phyloP scores from a whole-genome alignment of 1,140 invertebrate genomes.

The Gonatopus flavifemur region DNA sequence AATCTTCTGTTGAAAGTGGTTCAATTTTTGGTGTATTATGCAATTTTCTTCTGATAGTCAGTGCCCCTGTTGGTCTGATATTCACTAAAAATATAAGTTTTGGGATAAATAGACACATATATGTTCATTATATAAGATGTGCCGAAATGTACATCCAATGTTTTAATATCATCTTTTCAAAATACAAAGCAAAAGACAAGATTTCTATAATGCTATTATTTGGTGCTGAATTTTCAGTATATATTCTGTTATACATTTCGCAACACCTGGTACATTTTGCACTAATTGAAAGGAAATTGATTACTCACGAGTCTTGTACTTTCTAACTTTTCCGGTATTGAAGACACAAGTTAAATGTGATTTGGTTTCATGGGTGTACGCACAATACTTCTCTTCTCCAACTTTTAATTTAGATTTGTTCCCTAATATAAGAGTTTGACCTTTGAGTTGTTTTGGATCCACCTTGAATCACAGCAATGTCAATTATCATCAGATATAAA shows the following conservation, averaged over 20 bases:
- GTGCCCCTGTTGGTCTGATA: conserved; percentile 30
- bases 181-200: background rate
- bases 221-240: too few species aligned
- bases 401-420: conserved; percentile 42
- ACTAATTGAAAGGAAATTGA: too few species aligned
- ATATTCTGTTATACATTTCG: too few species aligned
- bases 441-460: conserved; percentile 31
- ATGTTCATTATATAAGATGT: background rate
- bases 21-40: conserved; percentile 18
- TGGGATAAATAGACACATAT: background rate
- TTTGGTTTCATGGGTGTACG: conserved; percentile 16
- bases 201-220: too few species aligned
- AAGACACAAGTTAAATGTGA: conserved; percentile 35
- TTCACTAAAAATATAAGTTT: conserved; percentile 32
- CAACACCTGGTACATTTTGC: too few species aligned
- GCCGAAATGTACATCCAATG: background rate
- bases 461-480: conserved; percentile 20
- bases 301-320: conserved; percentile 34
- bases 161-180: background rate
- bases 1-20: conserved; percentile 9
- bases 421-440: conserved; percentile 31
- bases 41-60: conserved; percentile 38
- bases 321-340: conserved; percentile 16
- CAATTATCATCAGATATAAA: background rate
- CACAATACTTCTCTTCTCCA: conserved; percentile 32